Evolutionary conservation across 64 coral and sea anemone genomes (phyloP).

Genomic region (Trachythela sp.): DNA sequence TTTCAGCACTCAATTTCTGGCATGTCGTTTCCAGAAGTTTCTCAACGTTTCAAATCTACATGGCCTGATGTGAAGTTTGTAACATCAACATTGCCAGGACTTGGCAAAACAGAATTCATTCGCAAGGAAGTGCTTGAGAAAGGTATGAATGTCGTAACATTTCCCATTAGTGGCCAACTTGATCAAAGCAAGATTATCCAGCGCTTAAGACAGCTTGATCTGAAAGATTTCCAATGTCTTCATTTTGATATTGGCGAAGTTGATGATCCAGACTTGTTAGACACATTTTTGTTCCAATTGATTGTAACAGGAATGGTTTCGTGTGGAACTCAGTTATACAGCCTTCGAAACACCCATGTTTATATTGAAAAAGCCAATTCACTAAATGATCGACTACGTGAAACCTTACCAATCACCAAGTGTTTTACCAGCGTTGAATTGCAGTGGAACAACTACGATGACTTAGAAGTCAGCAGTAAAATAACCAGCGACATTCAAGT

Average conservation of each 20-base stretch:
- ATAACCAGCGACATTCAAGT: constrained; percentile 35
- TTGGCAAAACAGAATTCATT: neutral
- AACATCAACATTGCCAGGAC: neutral
- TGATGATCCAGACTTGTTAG: neutral
- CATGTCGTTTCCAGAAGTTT: neutral
- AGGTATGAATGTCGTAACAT: constrained; percentile 23
- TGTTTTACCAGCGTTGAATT: neutral
- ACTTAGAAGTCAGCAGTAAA: neutral
- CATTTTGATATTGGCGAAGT: constrained; percentile 27
- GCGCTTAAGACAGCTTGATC: constrained; percentile 23
- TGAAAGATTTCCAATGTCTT: neutral
- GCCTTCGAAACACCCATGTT: constrained; percentile 19
- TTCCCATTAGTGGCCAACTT: constrained; percentile 44
- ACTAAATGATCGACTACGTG: constrained; percentile 21
- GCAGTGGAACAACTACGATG: neutral
- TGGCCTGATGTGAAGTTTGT: neutral
- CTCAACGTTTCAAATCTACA: neutral
- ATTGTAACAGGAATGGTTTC: constrained; percentile 41
- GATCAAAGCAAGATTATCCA: constrained; percentile 25
- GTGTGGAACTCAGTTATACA: constrained; percentile 33
- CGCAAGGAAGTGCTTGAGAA: neutral
- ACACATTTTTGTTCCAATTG: constrained; percentile 49
- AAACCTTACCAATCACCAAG: neutral
- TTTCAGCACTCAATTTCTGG: neutral
- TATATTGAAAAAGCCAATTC: constrained; percentile 51